Evolutionary conservation across 2,797 vertebrate species (phyloP).

Genomic region (Iguana delicatissima): DNA sequence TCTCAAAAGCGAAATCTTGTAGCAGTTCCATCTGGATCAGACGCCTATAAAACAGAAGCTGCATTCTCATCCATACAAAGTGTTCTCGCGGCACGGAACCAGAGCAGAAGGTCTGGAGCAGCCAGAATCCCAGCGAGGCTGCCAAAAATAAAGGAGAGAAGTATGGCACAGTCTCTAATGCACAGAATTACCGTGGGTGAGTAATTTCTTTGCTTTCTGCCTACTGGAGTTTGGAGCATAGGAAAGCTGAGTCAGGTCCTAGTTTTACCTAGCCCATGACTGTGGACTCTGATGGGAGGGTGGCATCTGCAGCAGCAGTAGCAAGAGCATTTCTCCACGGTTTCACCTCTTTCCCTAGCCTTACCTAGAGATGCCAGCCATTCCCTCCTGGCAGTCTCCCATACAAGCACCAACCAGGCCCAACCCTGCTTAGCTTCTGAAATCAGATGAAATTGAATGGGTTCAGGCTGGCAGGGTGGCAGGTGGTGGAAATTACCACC

Average conservation of each 20-base stretch:
- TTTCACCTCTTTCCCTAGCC: no score
- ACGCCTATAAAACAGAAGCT: not conserved
- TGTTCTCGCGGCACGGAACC: conserved; percentile 11
- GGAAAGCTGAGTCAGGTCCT: no score
- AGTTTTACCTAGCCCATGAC: no score
- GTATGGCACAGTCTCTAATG: not conserved
- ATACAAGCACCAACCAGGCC: no score
- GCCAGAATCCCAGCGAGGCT: conserved; percentile 26
- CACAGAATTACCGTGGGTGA: not conserved
- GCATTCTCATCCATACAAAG: conserved; percentile 1
- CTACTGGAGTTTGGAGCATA: not conserved
- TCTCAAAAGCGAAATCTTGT: not conserved
- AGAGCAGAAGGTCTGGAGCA: conserved; percentile 28
- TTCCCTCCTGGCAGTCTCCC: no score
- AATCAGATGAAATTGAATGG: no score
- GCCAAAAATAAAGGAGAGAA: not conserved
- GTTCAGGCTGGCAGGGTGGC: no score
- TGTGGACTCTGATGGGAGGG: no score
- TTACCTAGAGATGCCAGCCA: no score
- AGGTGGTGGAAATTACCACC: not conserved
- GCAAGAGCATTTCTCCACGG: no score
- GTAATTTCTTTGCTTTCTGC: not conserved
- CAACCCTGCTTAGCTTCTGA: no score
- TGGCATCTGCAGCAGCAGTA: no score
- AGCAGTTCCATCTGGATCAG: accelerated